A percentile compares a stretch with the other conserved stretches of the same genome.
These are phyloP conservation scores for Macrophya annulata DNA, from an alignment of 2,888 invertebrate species.

Conservation along the genomic window DNA sequence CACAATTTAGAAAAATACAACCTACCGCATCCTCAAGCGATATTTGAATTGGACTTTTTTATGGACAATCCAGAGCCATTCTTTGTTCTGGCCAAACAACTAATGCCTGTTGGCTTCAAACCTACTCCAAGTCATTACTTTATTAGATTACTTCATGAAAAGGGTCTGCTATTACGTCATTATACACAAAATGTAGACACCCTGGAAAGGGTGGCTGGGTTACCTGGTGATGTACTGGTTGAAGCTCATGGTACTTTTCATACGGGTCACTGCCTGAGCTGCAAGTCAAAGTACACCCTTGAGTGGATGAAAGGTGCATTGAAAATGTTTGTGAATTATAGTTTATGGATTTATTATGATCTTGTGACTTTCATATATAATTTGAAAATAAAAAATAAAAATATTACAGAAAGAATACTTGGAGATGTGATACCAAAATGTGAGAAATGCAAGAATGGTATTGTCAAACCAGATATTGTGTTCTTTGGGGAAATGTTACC, in stretches of 20 bases:
- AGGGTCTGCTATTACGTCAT: conserved; percentile 88
- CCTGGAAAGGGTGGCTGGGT: conserved; percentile 91
- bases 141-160: conserved; percentile 90
- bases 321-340: background rate
- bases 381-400: background rate
- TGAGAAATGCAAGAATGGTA: conserved; percentile 85
- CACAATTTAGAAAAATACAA: conserved; percentile 95
- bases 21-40: conserved; percentile 94
- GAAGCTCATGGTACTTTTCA: conserved; percentile 98
- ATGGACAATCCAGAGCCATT: conserved; percentile 95
- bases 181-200: conserved; percentile 97
- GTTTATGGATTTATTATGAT: background rate
- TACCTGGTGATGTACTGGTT: conserved; percentile 92
- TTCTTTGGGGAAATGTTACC: conserved; percentile 97
- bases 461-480: conserved; percentile 97
- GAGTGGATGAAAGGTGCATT: conserved; percentile 92
- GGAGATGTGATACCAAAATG: conserved; percentile 90
- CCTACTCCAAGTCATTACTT: conserved; percentile 97
- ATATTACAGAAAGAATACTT: conserved; percentile 86
- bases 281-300: conserved; percentile 87
- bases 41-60: conserved; percentile 96
- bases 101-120: conserved; percentile 93
- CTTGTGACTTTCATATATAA: background rate
- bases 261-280: conserved; percentile 92
- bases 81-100: conserved; percentile 93